These are phyloP conservation scores for Venusia cambrica DNA, from an alignment of 2,888 invertebrate species.

Conservation along the genomic window DNA sequence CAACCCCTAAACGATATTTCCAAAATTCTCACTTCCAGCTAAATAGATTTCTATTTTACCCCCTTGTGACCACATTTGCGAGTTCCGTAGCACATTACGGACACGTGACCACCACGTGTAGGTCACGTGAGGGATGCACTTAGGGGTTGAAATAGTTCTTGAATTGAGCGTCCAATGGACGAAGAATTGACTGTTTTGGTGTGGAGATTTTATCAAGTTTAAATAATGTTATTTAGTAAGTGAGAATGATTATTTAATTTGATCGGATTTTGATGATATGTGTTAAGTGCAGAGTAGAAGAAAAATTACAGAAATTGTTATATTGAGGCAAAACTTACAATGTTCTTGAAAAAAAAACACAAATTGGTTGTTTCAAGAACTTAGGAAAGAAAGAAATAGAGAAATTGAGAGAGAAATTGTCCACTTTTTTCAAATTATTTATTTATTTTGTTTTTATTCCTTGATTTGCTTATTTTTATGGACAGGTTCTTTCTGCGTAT, in stretches of 20 bases:
- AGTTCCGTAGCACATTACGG: conserved; percentile 55
- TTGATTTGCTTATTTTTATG: too few relatives aligned
- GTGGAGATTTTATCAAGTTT: conserved; percentile 25
- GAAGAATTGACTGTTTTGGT: conserved; percentile 29
- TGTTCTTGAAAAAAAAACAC: too few relatives aligned
- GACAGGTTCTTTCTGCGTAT: too few relatives aligned
- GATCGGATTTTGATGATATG: not conserved
- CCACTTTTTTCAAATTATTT: too few relatives aligned
- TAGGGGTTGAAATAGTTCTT: conserved; percentile 46
- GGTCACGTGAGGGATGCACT: conserved; percentile 28
- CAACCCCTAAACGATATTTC: conserved; percentile 24
- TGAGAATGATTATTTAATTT: not conserved
- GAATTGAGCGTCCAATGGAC: conserved; percentile 44
- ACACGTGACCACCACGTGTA: conserved; percentile 27
- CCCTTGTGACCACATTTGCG: conserved; percentile 42
- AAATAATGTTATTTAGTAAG: conserved; percentile 21
- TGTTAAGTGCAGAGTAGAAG: not conserved
- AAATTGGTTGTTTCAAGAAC: too few relatives aligned
- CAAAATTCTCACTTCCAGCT: conserved; percentile 51
- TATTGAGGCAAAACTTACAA: too few relatives aligned
- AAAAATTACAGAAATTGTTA: not conserved
- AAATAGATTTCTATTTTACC: conserved; percentile 50
- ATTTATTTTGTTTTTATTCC: too few relatives aligned
- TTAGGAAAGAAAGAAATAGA: too few relatives aligned
- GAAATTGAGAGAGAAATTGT: too few relatives aligned